Base-by-base conservation (phyloP, 2,888 invertebrate species). In the Polydrusus tereticollis region DNA sequence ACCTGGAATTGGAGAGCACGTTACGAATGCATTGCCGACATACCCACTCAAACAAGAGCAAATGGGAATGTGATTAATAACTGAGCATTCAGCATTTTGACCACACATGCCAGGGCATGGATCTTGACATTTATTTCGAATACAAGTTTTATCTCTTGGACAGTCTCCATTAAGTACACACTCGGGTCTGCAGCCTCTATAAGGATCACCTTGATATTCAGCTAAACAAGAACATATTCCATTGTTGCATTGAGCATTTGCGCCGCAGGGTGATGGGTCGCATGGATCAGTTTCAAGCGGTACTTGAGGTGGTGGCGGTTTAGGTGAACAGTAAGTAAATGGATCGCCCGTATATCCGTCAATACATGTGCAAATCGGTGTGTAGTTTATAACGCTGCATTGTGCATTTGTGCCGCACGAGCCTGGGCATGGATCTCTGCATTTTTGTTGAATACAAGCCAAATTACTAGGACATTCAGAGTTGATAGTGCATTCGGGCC, bases 91-190 rank as follows among this genome's bases (percentile, higher is more conserved):
- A 0, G 94, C 93, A 80, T 90, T 90, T 74, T 87, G 86, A 14
- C 93, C 94, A 83, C 95, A 95, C n/a, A 91, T 91, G 75, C 91
- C 92, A 10, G 89, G 87, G 80, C 94, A 94, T 41, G 93, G 92
- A 85, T 93, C 89, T n/a, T 88, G 82, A 79, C 93, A 93, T 82
- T 89, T 91, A 79, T 90, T 90, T 80, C 88, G 88, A 20, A 92
- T 88, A 83, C 94, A 94, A 57, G 93, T 90, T 82, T 88, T 90
- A 81, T 92, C 87, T 82, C 88, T 87, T 0, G 90, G 83, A 80
- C 94, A 94, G 81, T 94, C 94, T 2, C 89, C 89, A 82, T 92
- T 93, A 1, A 91, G 86, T 8, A 91, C 88, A 82, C 94, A 94
- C 86, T 94, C 93, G 0, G 93, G 93, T 70, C 92, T 87, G 75